Evolutionary conservation across 1,140 invertebrate species (phyloP).

Genomic region (Temnothorax longispinosus): DNA sequence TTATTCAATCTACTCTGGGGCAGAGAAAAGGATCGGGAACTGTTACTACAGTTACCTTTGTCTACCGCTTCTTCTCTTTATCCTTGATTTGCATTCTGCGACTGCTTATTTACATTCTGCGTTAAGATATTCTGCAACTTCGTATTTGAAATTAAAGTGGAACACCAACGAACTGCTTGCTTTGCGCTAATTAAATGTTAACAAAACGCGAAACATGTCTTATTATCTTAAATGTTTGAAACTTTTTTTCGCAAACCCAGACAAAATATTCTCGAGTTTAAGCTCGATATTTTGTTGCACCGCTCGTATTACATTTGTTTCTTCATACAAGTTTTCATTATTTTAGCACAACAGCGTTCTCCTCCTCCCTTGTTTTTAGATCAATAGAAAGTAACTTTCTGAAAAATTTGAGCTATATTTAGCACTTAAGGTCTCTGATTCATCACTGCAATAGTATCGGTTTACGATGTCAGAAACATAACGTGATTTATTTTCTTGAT

Average conservation of each 20-base stretch:
- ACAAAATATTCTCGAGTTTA: neutral
- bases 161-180: neutral
- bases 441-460: neutral
- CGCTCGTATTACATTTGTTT: neutral
- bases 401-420: slow-evolving; percentile 10
- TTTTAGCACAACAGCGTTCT: neutral
- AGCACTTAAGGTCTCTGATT: neutral
- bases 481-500: slow-evolving; percentile 23
- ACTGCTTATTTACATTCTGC: slow-evolving; percentile 54
- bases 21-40: slow-evolving; percentile 16
- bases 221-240: neutral
- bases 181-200: slow-evolving; percentile 46
- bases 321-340: neutral
- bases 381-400: neutral
- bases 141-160: slow-evolving; percentile 44
- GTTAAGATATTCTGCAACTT: slow-evolving; percentile 51
- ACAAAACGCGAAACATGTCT: slow-evolving; percentile 2
- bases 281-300: neutral
- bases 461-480: slow-evolving; percentile 9
- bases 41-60: slow-evolving; percentile 22
- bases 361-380: neutral
- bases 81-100: slow-evolving; percentile 46
- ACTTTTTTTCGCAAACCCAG: slow-evolving; percentile 2
- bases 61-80: slow-evolving; percentile 17
- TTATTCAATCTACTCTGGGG: slow-evolving; percentile 51